Evolutionary conservation across 1,140 invertebrate species (phyloP), one percentile per base, ranked within the genome.

Genomic region (Armadillidium nasatum): DNA sequence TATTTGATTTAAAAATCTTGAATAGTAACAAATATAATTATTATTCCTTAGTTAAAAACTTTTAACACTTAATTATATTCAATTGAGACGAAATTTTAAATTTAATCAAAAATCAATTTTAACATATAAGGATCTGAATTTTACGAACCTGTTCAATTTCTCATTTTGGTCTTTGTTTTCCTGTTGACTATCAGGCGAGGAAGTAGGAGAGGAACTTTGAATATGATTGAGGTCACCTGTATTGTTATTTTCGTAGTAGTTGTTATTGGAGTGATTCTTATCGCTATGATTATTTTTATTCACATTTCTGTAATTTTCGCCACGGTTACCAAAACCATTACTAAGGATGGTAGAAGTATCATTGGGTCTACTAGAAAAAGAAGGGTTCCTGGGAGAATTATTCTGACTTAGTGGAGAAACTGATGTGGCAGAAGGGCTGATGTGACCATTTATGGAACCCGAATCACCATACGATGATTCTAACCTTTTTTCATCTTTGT

Each of bases 361-460:
- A 60, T 13, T 15, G 50, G 50, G 50, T 60, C 19, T 60, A 60
- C 19, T 60, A 60, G 50, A 15, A 19, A 3, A 60, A 19, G 50
- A 19, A 60, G 50, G 50, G 19, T 60, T 60, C 50, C 50, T 60
- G 7, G 50, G 50, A 60, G 50, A 60, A 19, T 60, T 60, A 19
- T 60, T 60, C 19, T 60, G 50, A 60, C 50, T 60, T 15, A 60
- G 50, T 60, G 50, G 50, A 19, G 50, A 60, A 60, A 60, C 50
- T 60, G 50, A 60, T 60, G 50, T 60, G 50, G 50, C 11, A 60
- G 50, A 60, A 19, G 50, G 50, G 50, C 50, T 60, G 33, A 33
- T 33, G 50, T 60, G 50, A 19, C 50, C 50, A 60, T 60, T 60
- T 19, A 60, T 19, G 50, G 50, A 19, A 60, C 50, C 50, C 7